These are phyloP conservation scores for Tenthredo distinguenda DNA, from an alignment of 2,888 invertebrate species.

Conservation along the genomic window DNA sequence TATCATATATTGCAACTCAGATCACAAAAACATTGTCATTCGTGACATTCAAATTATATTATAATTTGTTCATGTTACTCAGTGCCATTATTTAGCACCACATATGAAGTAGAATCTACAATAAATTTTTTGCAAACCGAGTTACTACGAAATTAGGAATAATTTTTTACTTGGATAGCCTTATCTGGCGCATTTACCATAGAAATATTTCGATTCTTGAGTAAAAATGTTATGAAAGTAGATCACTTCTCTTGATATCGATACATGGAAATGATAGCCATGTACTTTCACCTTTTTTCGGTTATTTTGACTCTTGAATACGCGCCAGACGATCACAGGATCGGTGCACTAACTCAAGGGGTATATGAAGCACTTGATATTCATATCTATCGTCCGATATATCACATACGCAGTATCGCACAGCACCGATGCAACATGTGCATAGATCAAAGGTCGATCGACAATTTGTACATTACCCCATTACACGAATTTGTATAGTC, in stretches of 20 bases:
- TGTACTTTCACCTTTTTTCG: not conserved
- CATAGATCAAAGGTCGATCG: conserved; percentile 34
- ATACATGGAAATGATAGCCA: not conserved
- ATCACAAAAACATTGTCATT: not conserved
- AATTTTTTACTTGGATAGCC: too few relatives aligned
- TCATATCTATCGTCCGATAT: conserved; percentile 21
- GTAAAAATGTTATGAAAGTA: not conserved
- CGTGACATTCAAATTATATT: not conserved
- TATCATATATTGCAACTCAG: not conserved
- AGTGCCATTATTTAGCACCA: not conserved
- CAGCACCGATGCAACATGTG: conserved; percentile 15
- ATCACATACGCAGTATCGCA: not conserved
- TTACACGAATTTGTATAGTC: conserved; percentile 5
- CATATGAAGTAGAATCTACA: too few relatives aligned
- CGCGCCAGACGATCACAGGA: not conserved
- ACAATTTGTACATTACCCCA: conserved; percentile 19
- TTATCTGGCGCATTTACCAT: too few relatives aligned
- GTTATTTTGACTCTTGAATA: conserved; percentile 33
- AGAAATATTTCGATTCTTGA: not conserved
- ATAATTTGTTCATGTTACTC: not conserved
- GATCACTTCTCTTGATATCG: not conserved
- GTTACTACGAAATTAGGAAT: too few relatives aligned
- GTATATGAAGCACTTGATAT: conserved; percentile 17
- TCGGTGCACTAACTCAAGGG: conserved; percentile 6
- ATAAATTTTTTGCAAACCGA: too few relatives aligned